Percentiles rank a stretch among this genome's conserved stretches.
Evolutionary conservation across 2,888 invertebrate genomes (phyloP).

Genomic region (Gymnosoma rotundatum): DNA sequence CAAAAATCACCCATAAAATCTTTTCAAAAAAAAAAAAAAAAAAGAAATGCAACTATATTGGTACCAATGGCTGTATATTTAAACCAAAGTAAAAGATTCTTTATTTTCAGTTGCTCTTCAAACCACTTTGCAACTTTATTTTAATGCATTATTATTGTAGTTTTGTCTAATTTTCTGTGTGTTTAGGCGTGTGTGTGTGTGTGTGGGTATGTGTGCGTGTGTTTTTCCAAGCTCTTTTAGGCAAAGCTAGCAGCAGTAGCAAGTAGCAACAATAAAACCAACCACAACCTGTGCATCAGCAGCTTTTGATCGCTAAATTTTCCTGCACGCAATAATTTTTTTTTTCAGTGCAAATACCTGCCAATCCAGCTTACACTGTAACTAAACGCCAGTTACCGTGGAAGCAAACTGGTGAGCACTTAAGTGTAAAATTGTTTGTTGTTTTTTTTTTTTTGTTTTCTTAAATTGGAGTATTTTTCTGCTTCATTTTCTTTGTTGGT

Average conservation of each 20-base stretch:
- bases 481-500: slow-evolving; percentile 45
- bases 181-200: background rate
- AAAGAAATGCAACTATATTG: no score
- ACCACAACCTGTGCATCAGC: slow-evolving; percentile 44
- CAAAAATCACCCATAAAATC: no score
- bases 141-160: slow-evolving; percentile 1
- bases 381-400: slow-evolving; percentile 27
- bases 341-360: slow-evolving; percentile 75
- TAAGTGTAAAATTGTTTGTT: slow-evolving; percentile 9
- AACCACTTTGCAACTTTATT: slow-evolving; percentile 45
- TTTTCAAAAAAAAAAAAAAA: no score
- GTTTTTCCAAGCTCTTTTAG: slow-evolving; percentile 28
- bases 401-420: slow-evolving; percentile 31
- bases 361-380: slow-evolving; percentile 57
- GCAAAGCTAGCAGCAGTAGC: slow-evolving; percentile 16
- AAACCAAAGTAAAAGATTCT: background rate
- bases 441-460: background rate
- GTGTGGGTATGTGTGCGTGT: no score
- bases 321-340: slow-evolving; percentile 61
- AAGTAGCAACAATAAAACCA: slow-evolving; percentile 19
- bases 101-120: background rate
- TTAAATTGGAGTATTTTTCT: slow-evolving; percentile 55
- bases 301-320: slow-evolving; percentile 61
- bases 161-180: slow-evolving; percentile 20
- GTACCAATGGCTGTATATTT: no score